Evolutionary conservation across 1,140 invertebrate genomes (phyloP), one percentile per base, ranked within the genome.

Genomic region (Arctopsyche grandis): DNA sequence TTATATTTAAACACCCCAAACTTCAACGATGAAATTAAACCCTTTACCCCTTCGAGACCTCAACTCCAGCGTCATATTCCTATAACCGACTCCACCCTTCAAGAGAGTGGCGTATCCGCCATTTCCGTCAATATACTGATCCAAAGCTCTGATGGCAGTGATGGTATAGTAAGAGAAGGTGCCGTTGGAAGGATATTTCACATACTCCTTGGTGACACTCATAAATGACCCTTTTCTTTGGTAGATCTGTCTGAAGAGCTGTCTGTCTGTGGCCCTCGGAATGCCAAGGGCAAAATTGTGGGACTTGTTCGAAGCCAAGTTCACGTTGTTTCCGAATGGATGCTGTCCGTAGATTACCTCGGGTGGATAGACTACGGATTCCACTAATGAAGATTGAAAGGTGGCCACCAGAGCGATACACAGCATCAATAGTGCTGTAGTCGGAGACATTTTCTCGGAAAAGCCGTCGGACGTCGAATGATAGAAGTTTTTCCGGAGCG

Each of bases 51-150:
- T 81, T 75, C 86, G 85, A 52, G 86, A 86, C 77, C 85, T 87
- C 43, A 88, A 70, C 24, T 85, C 84, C 9, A 89, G 81, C 4
- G 83, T 84, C 0, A 85, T 86, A 70, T 85, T 85, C 26, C 84
- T 81, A 43, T 84, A 86, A 0, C 86, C 86, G 5, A 89, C 82
- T 0, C 89, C 89, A 9, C 89, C 89, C 52, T 83, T 81, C 9
- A 56, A 73, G 0, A 85, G 75, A 4, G 69, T 73, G 10, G 75
- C 89, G 88, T 4, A 79, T 10, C 81, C 81, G 16, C 89, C 89
- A 12, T 86, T 88, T 5, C 88, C 91, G n/a, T 89, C 88, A 4
- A 73, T 86, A 10, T 89, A 87, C 74, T 89, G 88, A 69, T 91
- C 90, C 4, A 89, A 85, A 9, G 88, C 88, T 21, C 88, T 86